Conservation (phyloP, 2,797 vertebrate species). For the Trichosurus vulpecula region DNA sequence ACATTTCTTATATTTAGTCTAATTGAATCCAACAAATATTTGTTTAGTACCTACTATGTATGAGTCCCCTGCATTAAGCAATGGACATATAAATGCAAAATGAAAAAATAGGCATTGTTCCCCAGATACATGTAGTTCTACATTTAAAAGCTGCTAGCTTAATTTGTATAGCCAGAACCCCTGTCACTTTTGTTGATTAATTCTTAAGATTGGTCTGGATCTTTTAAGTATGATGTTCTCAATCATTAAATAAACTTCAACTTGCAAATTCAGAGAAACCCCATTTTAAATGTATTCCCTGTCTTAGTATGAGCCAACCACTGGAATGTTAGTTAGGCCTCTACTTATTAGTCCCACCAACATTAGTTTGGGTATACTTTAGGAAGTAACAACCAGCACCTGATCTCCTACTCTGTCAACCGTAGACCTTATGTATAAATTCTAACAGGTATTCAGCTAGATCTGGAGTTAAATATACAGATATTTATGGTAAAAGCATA, state of each 20-base stretch:
- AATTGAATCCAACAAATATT: neutral
- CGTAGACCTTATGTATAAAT: conserved; percentile 23
- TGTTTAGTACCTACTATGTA: neutral
- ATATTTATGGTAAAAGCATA: conserved; percentile 30
- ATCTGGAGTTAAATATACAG: conserved; percentile 21
- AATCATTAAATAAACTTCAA: neutral
- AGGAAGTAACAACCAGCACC: neutral
- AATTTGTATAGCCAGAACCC: conserved; percentile 14
- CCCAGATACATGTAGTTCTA: neutral
- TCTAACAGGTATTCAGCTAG: conserved; percentile 4
- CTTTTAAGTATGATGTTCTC: conserved; percentile 14
- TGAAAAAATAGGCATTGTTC: too few species aligned
- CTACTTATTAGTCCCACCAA: neutral
- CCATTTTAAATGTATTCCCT: conserved; percentile 26
- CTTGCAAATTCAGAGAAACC: neutral
- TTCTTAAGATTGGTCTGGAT: conserved; percentile 6
- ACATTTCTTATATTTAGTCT: neutral
- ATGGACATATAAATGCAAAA: neutral
- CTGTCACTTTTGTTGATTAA: neutral
- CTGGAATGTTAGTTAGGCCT: neutral
- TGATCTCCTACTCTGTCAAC: neutral
- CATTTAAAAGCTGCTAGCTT: conserved; percentile 57
- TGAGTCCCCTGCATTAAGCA: neutral
- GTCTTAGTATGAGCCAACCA: conserved; percentile 32
- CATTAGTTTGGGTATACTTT: neutral